Base-by-base conservation (phyloP, 2,797 vertebrate species). In the Discoglossus pictus region DNA sequence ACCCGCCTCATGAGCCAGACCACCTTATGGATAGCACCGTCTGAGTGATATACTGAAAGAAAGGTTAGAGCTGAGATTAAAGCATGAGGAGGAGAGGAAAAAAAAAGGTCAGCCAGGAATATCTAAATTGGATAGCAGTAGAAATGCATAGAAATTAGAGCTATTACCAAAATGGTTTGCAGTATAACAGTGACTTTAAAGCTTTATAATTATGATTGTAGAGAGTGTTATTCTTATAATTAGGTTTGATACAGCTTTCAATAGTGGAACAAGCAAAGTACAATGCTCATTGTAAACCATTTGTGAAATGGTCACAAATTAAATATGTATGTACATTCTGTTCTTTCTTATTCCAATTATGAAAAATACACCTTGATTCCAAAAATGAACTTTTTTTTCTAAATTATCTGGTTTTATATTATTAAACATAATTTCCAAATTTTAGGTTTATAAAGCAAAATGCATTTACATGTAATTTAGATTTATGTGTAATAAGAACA, bases 61-160 rank as follows among this genome's bases (percentile, higher is more conserved):
- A 71, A 71, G 60, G 68, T 71, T 71, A 71, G 35, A 51, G 52
- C 44, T 31, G 25, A 71, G 68, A 71, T 64, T 71, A 71, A 71
- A 71, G 61, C 18, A 63, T 9, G 15, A 23, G 17, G 42, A 42
- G 53, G 36, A 44, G 34, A 64, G 55, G 25, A 23, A 75, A 65
- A 43, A 15, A 50, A 70, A 74, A 74, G 35, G n/a, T 16, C 16
- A 31, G 18, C 2, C 17, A 13, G 44, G 50, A 62, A 6, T 13
- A 60, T 51, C 48, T 53, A 43, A 73, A 65, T 16, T 25, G 64
- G 20, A 35, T 27, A 58, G 58, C 4, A 40, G 8, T 39, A 71
- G 50, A 72, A 68, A 73, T 15, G 38, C 40, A 36, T 15, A 43
- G 15, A 61, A 69, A 66, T 68, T 53, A 73, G 61, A 8, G 47